Evolutionary conservation across 2,113 vertebrate species (phyloP), one percentile per base, ranked within the genome.

Genomic region (Thinocorus orbignyianus): DNA sequence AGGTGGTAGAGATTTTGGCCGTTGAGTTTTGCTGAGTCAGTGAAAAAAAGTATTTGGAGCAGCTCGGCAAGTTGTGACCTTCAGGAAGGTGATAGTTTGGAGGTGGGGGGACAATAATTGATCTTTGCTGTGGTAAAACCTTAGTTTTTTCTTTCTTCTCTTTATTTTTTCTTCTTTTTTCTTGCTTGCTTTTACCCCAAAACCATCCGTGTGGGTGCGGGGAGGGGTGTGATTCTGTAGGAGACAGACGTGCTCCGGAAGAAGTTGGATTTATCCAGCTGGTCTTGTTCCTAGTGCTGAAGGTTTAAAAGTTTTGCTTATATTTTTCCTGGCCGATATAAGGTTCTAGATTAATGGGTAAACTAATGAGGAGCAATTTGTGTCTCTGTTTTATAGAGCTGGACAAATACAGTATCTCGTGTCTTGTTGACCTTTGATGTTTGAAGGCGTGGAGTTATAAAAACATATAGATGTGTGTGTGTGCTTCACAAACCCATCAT

Each of bases 401-500:
- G 1, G 13, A 46, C 35, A 61, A 68, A 42, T 17, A 11, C 2
- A 46, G 3, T 3, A 8, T 46, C 51, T 39, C 2, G 28, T 25
- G 86, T 79, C 58, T 23, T 4, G 30, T 41, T 92, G 90, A 91
- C 88, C 85, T 86, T 71, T 71, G 91, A 18, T 72, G 74, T 86
- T 84, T 82, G 93, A 89, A 71, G 60, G 10, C 42, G 12, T 15
- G 12, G 62, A 54, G 86, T 57, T 95, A 41, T 57, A 87, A 94
- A 84, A 88, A 66, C 78, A 90, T 37, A 86, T 69, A 11, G 55
- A 31, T 60, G 8, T 62, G 1, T 13, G 3, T 73, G 72, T 94
- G 26, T 90, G 81, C 92, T 93, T 87, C 92, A 94, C 92, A 87
- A 94, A 70, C 96, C 86, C 85, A 92, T 92, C 77, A 37, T 39